Evolutionary conservation across 1,140 invertebrate species (phyloP).

Genomic region (Heliconius melpomene): DNA sequence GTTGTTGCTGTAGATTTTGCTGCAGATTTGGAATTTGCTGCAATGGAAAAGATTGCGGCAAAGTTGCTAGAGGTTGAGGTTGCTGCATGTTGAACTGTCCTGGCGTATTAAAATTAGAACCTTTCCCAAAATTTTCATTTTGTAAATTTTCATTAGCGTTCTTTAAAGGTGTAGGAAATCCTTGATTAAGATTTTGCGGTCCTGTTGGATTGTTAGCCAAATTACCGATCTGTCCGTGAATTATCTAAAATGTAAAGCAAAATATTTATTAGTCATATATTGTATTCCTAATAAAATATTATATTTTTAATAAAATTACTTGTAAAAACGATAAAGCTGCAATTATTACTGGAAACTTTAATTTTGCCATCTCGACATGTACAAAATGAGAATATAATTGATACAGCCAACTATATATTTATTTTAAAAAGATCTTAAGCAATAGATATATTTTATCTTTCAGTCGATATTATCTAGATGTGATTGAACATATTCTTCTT

Average conservation of each 20-base stretch:
- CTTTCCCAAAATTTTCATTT: constrained; percentile 35
- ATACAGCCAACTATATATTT: constrained; percentile 59
- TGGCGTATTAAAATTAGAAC: constrained; percentile 28
- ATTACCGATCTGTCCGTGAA: constrained; percentile 38
- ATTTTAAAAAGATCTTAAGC: constrained; percentile 27
- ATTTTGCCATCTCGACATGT: constrained; percentile 51
- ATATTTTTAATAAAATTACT: constrained; percentile 38
- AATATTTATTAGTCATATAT: neutral
- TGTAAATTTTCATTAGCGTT: constrained; percentile 30
- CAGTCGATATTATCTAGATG: neutral
- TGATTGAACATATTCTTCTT: constrained; percentile 11
- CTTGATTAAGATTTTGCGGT: constrained; percentile 38
- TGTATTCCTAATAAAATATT: neutral
- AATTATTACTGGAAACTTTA: constrained; percentile 43
- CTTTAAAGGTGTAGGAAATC: constrained; percentile 27
- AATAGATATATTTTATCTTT: constrained; percentile 30
- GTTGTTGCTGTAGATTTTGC: neutral
- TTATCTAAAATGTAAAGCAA: constrained; percentile 35
- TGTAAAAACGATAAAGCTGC: constrained; percentile 44
- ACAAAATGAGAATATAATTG: constrained; percentile 44
- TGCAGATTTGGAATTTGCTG: constrained; percentile 12
- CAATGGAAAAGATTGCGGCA: constrained; percentile 5
- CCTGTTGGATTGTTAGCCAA: constrained; percentile 24
- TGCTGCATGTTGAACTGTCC: constrained; percentile 24
- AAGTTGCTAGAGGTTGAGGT: constrained; percentile 20